Percentiles rank a stretch among this genome's conserved stretches.
Conservation (phyloP, 2,797 vertebrate species). For the Bradypus variegatus region DNA sequence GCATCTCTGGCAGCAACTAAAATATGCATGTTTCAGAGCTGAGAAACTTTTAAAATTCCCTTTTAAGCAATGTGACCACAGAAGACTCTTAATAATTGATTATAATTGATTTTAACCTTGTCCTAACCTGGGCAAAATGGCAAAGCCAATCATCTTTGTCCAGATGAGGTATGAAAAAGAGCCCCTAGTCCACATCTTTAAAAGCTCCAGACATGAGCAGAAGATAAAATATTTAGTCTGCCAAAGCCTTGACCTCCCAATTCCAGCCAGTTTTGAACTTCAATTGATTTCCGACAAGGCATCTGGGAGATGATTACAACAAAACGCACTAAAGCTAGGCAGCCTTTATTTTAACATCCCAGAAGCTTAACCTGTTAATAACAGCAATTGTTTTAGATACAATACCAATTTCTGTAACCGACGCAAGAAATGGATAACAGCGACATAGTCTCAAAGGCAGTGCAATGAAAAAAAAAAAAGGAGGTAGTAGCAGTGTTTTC, state of each 20-base stretch:
- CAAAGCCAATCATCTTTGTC: slow-evolving; percentile 82
- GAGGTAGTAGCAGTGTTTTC: slow-evolving; percentile 8
- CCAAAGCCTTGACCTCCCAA: slow-evolving; percentile 88
- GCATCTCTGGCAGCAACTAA: slow-evolving; percentile 61
- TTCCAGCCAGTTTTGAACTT: slow-evolving; percentile 87
- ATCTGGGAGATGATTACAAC: slow-evolving; percentile 95
- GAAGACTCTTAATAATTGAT: slow-evolving; percentile 93
- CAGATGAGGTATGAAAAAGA: slow-evolving; percentile 80
- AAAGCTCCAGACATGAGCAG: slow-evolving; percentile 90
- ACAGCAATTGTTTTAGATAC: slow-evolving; percentile 80
- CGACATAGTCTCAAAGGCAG: slow-evolving; percentile 39
- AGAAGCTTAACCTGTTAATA: slow-evolving; percentile 83
- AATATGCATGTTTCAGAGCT: slow-evolving; percentile 69
- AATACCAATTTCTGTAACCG: slow-evolving; percentile 73
- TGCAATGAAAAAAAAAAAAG: neutral
- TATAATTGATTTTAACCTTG: slow-evolving; percentile 93
- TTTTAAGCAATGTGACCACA: slow-evolving; percentile 77
- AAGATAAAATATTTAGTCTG: slow-evolving; percentile 97
- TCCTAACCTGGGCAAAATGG: slow-evolving; percentile 83
- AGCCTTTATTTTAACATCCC: slow-evolving; percentile 83
- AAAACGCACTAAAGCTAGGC: slow-evolving; percentile 92
- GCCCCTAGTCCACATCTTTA: slow-evolving; percentile 83
- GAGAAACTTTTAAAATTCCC: slow-evolving; percentile 72
- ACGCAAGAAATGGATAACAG: slow-evolving; percentile 63
- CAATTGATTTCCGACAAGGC: slow-evolving; percentile 97